These are phyloP conservation scores for Diachasma alloeum DNA, from an alignment of 1,140 invertebrate genomes.

Conservation along the genomic window DNA sequence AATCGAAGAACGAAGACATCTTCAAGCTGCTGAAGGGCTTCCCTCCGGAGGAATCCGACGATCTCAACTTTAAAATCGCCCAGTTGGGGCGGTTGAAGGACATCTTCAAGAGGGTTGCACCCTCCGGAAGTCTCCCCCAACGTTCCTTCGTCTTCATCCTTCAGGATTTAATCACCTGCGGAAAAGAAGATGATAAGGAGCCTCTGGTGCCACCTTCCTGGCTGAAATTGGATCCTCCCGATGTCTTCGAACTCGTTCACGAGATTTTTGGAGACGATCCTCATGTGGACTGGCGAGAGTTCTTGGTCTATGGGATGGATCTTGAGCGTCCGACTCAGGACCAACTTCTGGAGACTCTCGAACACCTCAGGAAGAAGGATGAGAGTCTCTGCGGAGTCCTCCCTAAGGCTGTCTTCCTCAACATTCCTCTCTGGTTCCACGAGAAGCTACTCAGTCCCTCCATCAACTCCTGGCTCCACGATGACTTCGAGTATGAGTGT, in stretches of 20 bases:
- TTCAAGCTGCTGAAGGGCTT: slow-evolving; percentile 35
- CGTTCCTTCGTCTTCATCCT: slow-evolving; percentile 66
- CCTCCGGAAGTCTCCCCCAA: slow-evolving; percentile 63
- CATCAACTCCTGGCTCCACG: not conserved
- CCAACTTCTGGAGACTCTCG: slow-evolving; percentile 62
- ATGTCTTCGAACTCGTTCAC: slow-evolving; percentile 61
- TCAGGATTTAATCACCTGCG: slow-evolving; percentile 66
- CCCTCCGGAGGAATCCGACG: slow-evolving; percentile 35
- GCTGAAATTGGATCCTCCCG: slow-evolving; percentile 60
- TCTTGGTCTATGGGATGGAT: slow-evolving; percentile 68
- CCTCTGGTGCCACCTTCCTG: slow-evolving; percentile 64
- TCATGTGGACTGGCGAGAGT: slow-evolving; percentile 71
- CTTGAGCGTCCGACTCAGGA: slow-evolving; percentile 63
- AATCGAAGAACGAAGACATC: slow-evolving; percentile 51
- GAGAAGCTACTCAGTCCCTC: not conserved
- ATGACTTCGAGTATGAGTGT: slow-evolving; percentile 43
- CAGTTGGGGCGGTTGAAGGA: slow-evolving; percentile 64
- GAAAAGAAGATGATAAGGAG: slow-evolving; percentile 59
- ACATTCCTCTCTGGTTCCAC: slow-evolving; percentile 66
- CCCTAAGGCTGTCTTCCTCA: slow-evolving; percentile 50
- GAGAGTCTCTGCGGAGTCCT: slow-evolving; percentile 57
- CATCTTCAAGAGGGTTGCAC: slow-evolving; percentile 65
- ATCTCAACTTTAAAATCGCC: slow-evolving; percentile 59
- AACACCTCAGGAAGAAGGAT: slow-evolving; percentile 61
- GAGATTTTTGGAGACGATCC: slow-evolving; percentile 63